phyloP scores from a whole-genome alignment of 2,797 vertebrate genomes.

The Apogon hyalosoma region DNA sequence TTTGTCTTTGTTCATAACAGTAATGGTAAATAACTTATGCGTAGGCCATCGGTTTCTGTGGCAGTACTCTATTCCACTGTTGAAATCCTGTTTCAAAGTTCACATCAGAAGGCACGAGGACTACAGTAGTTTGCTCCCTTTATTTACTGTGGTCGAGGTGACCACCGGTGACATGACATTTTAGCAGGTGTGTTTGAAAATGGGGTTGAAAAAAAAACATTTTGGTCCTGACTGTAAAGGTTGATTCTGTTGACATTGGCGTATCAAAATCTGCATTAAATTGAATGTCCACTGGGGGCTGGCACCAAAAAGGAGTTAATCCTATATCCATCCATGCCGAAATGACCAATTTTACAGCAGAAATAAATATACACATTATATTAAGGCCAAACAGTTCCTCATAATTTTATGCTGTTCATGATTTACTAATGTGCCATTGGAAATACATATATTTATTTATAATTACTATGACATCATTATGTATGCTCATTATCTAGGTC shows the following conservation, averaged over 20 bases:
- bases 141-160: conserved; percentile 65
- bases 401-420: too few relatives aligned
- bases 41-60: neutral
- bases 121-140: conserved; percentile 60
- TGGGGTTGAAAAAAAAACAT: neutral
- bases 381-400: too few relatives aligned
- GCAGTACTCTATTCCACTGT: conserved; percentile 1
- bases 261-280: neutral
- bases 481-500: too few relatives aligned
- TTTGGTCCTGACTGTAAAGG: neutral
- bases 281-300: too few relatives aligned
- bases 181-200: conserved; percentile 5
- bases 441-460: too few relatives aligned
- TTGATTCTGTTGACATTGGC: neutral
- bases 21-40: neutral
- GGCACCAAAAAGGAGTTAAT: too few relatives aligned
- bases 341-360: too few relatives aligned
- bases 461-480: too few relatives aligned
- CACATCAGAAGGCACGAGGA: conserved; percentile 46
- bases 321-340: too few relatives aligned
- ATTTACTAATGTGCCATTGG: too few relatives aligned
- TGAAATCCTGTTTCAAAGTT: conserved; percentile 59
- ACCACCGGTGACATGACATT: conserved; percentile 55
- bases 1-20: neutral
- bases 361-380: too few relatives aligned